A percentile compares a stretch with the other conserved stretches of the same genome.
Evolutionary conservation across 2,888 invertebrate genomes (phyloP).

Genomic region (Epinotia nisella): DNA sequence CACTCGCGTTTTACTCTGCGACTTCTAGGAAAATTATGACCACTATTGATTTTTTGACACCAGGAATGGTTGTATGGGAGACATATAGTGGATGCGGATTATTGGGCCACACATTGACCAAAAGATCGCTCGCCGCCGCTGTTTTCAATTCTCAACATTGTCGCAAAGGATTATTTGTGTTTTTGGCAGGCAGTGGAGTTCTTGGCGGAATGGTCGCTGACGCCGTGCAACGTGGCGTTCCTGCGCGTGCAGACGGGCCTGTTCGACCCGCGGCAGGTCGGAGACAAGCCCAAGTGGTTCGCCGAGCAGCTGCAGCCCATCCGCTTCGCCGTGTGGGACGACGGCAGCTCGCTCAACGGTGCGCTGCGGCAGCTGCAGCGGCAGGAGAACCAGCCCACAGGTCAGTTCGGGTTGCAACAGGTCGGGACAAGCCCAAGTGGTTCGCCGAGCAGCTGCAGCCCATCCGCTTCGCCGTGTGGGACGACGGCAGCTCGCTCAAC

Average conservation of each 20-base stretch:
- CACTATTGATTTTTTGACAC: too few species aligned
- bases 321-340: constrained; percentile 96
- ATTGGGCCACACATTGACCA: too few species aligned
- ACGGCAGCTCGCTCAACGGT: constrained; percentile 91
- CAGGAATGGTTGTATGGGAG: too few species aligned
- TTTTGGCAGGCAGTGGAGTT: constrained; percentile 96
- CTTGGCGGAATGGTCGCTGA: constrained; percentile 98
- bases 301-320: constrained; percentile 94
- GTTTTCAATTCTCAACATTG: too few species aligned
- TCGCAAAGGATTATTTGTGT: neutral
- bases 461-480: constrained; percentile 96
- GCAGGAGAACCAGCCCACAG: constrained; percentile 92
- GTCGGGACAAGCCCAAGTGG: constrained; percentile 99
- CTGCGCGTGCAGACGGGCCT: constrained; percentile 98
- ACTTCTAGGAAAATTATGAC: too few species aligned
- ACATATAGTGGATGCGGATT: too few species aligned
- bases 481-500: constrained; percentile 92
- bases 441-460: constrained; percentile 95
- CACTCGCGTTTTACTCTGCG: too few species aligned
- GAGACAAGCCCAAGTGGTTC: constrained; percentile 99
- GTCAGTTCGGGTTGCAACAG: constrained; percentile 81
- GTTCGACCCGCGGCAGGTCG: constrained; percentile 96
- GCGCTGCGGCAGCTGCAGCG: constrained; percentile 90
- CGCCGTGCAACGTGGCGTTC: constrained; percentile 99
- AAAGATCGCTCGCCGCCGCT: neutral